Evolutionary conservation across 2,113 vertebrate species (phyloP), one percentile per base, ranked within the genome.

Genomic region (Onychostruthus taczanowskii): DNA sequence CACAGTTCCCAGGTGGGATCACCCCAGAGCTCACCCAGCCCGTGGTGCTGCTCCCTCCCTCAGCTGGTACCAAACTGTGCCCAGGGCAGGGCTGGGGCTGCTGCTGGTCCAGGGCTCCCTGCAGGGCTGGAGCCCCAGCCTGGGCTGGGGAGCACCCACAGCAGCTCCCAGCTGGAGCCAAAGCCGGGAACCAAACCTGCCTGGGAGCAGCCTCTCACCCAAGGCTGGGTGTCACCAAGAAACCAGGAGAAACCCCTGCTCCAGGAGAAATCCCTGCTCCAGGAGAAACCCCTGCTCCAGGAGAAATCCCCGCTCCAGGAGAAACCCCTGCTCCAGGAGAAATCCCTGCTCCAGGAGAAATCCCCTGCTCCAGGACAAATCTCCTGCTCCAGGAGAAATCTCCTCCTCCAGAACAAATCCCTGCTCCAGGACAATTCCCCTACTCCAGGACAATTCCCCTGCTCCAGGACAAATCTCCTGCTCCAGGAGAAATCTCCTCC

Each of bases 81-180:
- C 2, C 41, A 0, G 16, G 24, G 33, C 17, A 47, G 62, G 26
- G 35, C 30, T 2, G 5, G 30, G 19, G 28, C 43, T 66, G 66
- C 35, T 53, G 84, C 21, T 10, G 39, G 33, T 6, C 23, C 53
- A 28, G 77, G 41, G 35, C 44, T 28, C 19, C 53, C 78, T 2
- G 1, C 23, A 30, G 50, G 28, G 46, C 58, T 84, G 68, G 22
- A 67, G 33, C 27, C 62, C 8, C 10, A 9, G 6, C 20, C 7
- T 0, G 1, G 18, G 19, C 27, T 2, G 7, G 44, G n/a, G 12
- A 64, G 28, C 33, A n/a, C 22, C 19, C 27, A 9, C 39, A 55
- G 37, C 39, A 41, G 63, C 59, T 27, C 10, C 52, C 46, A 82
- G 16, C 30, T 46, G 50, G 16, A 15, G 20, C 55, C 33, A 58